A percentile compares a stretch with the other conserved stretches of the same genome.
phyloP scores from a whole-genome alignment of 2,113 vertebrate genomes.

The Myrmecobius fasciatus region DNA sequence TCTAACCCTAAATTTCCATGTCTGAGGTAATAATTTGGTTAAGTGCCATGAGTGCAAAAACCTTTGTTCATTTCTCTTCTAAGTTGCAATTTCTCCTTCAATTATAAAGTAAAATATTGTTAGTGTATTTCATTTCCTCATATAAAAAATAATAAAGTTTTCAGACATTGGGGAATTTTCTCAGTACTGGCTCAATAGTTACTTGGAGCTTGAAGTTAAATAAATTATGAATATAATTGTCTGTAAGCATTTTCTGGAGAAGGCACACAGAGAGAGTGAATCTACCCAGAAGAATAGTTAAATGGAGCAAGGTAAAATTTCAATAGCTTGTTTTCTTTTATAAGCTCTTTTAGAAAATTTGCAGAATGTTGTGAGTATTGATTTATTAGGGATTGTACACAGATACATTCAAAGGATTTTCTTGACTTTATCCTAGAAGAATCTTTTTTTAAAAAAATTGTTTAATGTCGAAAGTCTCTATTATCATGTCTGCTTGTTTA shows the following conservation, averaged over 20 bases:
- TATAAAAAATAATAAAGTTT: slow-evolving; percentile 10
- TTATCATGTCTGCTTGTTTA: not conserved
- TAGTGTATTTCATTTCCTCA: slow-evolving; percentile 17
- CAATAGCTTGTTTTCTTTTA: not conserved
- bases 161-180: not conserved
- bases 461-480: slow-evolving; percentile 1
- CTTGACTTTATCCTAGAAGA: not conserved
- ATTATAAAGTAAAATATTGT: slow-evolving; percentile 14
- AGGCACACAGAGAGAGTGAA: slow-evolving; percentile 7
- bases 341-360: not conserved
- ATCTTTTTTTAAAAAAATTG: not conserved
- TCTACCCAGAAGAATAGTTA: not conserved
- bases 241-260: not conserved
- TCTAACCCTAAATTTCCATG: not conserved
- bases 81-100: not conserved
- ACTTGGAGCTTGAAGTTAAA: slow-evolving; percentile 9
- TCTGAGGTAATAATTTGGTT: not conserved
- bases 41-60: not conserved
- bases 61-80: slow-evolving; percentile 5
- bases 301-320: not conserved
- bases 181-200: not conserved
- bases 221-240: slow-evolving; percentile 19
- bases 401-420: slow-evolving; percentile 20
- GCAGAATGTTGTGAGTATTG: not conserved
- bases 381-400: slow-evolving; percentile 22